Evolutionary conservation across 2,113 vertebrate species (phyloP), one percentile per base, ranked within the genome.

Genomic region (Phaethon lepturus): DNA sequence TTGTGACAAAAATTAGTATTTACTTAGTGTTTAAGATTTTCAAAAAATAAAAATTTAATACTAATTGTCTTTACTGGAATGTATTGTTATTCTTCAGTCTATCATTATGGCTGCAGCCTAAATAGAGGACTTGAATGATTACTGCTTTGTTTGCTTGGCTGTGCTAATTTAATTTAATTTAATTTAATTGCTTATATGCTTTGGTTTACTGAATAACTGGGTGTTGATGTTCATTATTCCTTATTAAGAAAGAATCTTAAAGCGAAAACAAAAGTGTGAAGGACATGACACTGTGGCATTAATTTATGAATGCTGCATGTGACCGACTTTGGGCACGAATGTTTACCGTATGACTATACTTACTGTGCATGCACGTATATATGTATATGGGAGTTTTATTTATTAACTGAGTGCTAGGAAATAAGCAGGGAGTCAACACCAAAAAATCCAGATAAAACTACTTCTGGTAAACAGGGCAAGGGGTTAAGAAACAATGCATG

Each of bases 151-250:
- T 98, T 98, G 97, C 95, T 96, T 93, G 95, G 87, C 93, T 98
- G 74, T 98, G 96, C 96, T 98, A 97, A 98, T 98, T 98, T 98
- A 98, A 97, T 98, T 98, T 97, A 97, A 97, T 97, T 96, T 96
- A 76, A 95, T 97, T 97, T 50, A 98, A 97, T 97, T 97, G 96
- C 92, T 96, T 96, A 94, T 97, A 95, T 91, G 94, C 97, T 96
- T 98, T 98, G 94, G 90, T 97, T 98, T 98, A 97, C 97, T 98
- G 98, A 98, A 97, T 98, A 98, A 98, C 97, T 68, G 89, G 94
- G 90, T 98, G 97, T 96, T 98, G 96, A 94, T 96, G 96, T 87
- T 98, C 98, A 97, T 98, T 98, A 97, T 93, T 97, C 91, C 96
- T 97, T 95, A 98, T 97, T 98, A 97, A 97, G 93, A 95, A 94